Conservation (phyloP, 2,113 vertebrate species). For the Saimiri boliviensis region DNA sequence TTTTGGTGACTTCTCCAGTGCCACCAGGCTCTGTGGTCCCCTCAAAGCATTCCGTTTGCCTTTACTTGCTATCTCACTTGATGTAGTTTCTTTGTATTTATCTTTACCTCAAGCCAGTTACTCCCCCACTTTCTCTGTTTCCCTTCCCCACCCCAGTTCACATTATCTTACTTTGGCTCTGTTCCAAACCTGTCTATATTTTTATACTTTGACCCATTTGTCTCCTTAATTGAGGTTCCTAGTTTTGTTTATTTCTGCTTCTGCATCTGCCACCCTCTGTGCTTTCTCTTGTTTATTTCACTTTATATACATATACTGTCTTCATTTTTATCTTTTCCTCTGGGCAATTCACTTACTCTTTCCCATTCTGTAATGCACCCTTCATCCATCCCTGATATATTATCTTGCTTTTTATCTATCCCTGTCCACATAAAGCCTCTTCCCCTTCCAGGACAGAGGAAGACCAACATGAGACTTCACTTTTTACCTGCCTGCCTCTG, state of each 20-base stretch:
- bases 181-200: slow-evolving; percentile 45
- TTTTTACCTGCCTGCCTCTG: neutral
- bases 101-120: neutral
- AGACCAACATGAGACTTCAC: neutral
- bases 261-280: slow-evolving; percentile 55
- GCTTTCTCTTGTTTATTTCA: slow-evolving; percentile 50
- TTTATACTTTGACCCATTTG: slow-evolving; percentile 59
- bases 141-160: neutral
- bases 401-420: neutral
- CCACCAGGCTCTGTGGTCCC: neutral
- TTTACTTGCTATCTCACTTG: neutral
- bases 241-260: slow-evolving; percentile 64
- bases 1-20: no score
- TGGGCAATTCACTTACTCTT: neutral
- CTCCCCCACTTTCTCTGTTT: neutral
- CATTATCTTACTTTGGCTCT: slow-evolving; percentile 16
- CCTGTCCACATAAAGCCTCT: neutral
- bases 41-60: neutral
- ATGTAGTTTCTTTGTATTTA: neutral
- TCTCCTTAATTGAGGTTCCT: slow-evolving; percentile 50
- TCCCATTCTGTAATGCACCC: neutral
- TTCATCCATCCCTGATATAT: neutral
- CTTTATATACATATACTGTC: neutral
- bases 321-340: slow-evolving; percentile 23
- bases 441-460: neutral